phyloP scores from a whole-genome alignment of 2,797 vertebrate species.

The Diglossa cyanea region DNA sequence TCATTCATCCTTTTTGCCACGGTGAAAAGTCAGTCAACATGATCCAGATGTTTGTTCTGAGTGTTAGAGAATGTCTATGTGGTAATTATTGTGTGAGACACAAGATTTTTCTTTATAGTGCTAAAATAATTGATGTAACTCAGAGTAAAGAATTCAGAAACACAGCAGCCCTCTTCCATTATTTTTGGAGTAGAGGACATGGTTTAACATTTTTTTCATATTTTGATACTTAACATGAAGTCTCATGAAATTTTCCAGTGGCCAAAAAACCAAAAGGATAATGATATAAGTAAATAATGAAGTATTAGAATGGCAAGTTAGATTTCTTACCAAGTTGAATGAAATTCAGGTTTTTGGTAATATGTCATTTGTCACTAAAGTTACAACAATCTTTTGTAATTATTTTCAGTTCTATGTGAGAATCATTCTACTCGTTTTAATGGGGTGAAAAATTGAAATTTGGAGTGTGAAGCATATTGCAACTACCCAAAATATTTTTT shows the following conservation, averaged over 20 bases:
- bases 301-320: background rate
- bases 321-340: background rate
- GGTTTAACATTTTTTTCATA: background rate
- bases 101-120: constrained; percentile 64
- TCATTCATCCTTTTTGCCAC: constrained; percentile 73
- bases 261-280: background rate
- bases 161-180: constrained; percentile 47
- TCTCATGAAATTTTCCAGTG: background rate
- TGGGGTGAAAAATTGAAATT: background rate
- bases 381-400: background rate
- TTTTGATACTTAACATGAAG: constrained; percentile 45
- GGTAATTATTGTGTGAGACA: constrained; percentile 71
- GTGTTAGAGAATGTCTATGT: constrained; percentile 73
- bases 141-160: constrained; percentile 48
- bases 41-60: constrained; percentile 79
- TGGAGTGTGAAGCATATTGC: background rate
- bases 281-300: background rate
- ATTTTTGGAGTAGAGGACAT: background rate
- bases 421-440: background rate
- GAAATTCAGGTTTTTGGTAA: background rate
- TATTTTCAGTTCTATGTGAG: background rate
- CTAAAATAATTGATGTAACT: constrained; percentile 81
- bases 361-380: background rate
- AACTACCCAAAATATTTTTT: background rate
- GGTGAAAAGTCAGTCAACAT: constrained; percentile 69